These are phyloP conservation scores for Neodiprion virginianus DNA, from an alignment of 1,140 invertebrate genomes.

Conservation along the genomic window DNA sequence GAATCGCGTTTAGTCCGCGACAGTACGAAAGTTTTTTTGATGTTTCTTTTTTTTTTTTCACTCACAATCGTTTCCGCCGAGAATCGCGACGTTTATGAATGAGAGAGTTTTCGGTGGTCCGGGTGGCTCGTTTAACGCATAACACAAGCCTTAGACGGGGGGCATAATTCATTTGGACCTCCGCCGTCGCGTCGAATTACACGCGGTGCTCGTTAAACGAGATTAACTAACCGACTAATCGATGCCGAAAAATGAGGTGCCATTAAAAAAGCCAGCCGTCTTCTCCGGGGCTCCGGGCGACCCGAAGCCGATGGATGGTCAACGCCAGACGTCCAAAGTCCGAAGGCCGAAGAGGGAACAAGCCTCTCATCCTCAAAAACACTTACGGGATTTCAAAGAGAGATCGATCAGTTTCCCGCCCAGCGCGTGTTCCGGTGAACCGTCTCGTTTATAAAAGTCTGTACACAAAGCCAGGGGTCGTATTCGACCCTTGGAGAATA, in stretches of 20 bases:
- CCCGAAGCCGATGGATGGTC: background rate
- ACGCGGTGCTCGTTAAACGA: conserved; percentile 1
- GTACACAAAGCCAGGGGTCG: conserved; percentile 9
- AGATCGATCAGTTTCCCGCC: conserved; percentile 27
- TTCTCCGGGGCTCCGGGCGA: background rate
- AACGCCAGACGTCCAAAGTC: background rate
- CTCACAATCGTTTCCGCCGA: too few relatives aligned
- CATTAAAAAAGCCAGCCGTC: conserved; percentile 9
- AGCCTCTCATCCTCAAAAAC: background rate
- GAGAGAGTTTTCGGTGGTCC: too few relatives aligned
- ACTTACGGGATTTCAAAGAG: conserved; percentile 3
- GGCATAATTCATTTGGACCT: too few relatives aligned
- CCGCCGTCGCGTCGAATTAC: background rate
- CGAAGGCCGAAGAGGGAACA: background rate
- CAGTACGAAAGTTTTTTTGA: too few relatives aligned
- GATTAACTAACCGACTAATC: conserved; percentile 10
- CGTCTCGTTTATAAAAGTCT: conserved; percentile 24
- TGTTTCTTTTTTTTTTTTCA: too few relatives aligned
- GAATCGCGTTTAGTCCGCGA: too few relatives aligned
- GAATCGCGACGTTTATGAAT: too few relatives aligned
- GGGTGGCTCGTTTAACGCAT: too few relatives aligned
- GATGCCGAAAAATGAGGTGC: conserved; percentile 14
- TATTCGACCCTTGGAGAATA: conserved; percentile 15
- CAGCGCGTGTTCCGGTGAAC: conserved; percentile 20
- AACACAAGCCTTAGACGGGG: too few relatives aligned